Evolutionary conservation across 1,140 invertebrate species (phyloP).

Genomic region (Schlechtendalia chinensis): DNA sequence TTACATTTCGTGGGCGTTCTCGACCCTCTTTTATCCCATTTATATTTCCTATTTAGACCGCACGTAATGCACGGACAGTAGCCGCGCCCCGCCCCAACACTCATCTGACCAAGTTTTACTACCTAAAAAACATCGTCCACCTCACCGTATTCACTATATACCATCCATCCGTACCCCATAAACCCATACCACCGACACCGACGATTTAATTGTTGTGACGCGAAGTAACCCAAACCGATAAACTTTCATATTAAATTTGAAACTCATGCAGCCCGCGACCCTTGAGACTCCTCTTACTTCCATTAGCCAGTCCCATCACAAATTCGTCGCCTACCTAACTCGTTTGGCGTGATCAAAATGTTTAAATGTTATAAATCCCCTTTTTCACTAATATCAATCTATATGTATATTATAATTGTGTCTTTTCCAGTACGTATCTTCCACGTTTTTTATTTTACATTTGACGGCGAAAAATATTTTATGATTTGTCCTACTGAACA

Average conservation of each 20-base stretch:
- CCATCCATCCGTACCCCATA: not conserved
- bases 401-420: no score
- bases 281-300: not conserved
- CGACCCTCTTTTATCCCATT: not conserved
- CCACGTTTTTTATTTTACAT: no score
- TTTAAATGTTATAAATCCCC: not conserved
- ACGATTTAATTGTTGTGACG: slow-evolving; percentile 23
- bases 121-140: no score
- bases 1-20: not conserved
- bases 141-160: no score
- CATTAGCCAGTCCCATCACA: not conserved
- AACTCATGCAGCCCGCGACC: not conserved
- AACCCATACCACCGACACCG: not conserved
- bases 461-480: no score
- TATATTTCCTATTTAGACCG: not conserved
- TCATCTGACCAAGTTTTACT: no score
- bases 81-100: not conserved
- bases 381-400: no score
- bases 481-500: no score
- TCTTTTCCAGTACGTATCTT: no score
- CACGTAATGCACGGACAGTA: slow-evolving; percentile 3
- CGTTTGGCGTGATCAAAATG: not conserved
- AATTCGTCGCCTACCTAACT: not conserved
- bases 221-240: slow-evolving; percentile 3
- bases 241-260: slow-evolving; percentile 27